phyloP scores from a whole-genome alignment of 2,888 invertebrate species.

The Leptopilina drosophilae region DNA sequence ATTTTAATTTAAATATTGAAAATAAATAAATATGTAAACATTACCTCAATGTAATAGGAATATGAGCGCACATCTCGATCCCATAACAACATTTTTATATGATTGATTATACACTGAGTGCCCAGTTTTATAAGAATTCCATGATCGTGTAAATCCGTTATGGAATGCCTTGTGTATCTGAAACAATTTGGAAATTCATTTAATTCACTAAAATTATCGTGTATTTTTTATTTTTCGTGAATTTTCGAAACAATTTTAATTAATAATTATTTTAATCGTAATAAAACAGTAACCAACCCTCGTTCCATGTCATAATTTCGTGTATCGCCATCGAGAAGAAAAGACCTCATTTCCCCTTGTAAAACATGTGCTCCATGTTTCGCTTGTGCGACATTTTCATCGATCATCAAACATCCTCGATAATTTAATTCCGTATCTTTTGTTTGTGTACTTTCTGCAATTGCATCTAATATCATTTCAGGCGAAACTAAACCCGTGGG shows the following conservation, averaged over 20 bases:
- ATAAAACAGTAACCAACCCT: slow-evolving; percentile 78
- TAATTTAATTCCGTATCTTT: slow-evolving; percentile 89
- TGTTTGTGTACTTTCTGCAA: slow-evolving; percentile 89
- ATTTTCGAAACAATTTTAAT: no score
- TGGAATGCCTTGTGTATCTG: slow-evolving; percentile 92
- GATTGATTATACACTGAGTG: slow-evolving; percentile 93
- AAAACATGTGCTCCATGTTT: slow-evolving; percentile 91
- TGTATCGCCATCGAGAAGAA: slow-evolving; percentile 93
- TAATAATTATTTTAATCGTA: no score
- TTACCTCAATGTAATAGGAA: slow-evolving; percentile 89
- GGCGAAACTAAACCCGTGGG: slow-evolving; percentile 91
- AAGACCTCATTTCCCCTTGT: slow-evolving; percentile 92
- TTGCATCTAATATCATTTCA: slow-evolving; percentile 95
- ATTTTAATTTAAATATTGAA: no score
- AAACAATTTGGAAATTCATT: slow-evolving; percentile 26
- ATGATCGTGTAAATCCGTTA: slow-evolving; percentile 86
- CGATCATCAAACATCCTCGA: slow-evolving; percentile 90
- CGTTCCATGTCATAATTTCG: slow-evolving; percentile 94
- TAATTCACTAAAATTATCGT: slow-evolving; percentile 2
- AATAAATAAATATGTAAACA: not conserved
- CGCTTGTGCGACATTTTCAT: slow-evolving; percentile 93
- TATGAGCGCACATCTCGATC: slow-evolving; percentile 94
- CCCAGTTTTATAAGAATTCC: slow-evolving; percentile 92
- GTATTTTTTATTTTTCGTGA: no score
- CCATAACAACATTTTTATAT: slow-evolving; percentile 94